These are phyloP conservation scores for Carassius auratus DNA, from an alignment of 2,113 vertebrate genomes.

Conservation along the genomic window DNA sequence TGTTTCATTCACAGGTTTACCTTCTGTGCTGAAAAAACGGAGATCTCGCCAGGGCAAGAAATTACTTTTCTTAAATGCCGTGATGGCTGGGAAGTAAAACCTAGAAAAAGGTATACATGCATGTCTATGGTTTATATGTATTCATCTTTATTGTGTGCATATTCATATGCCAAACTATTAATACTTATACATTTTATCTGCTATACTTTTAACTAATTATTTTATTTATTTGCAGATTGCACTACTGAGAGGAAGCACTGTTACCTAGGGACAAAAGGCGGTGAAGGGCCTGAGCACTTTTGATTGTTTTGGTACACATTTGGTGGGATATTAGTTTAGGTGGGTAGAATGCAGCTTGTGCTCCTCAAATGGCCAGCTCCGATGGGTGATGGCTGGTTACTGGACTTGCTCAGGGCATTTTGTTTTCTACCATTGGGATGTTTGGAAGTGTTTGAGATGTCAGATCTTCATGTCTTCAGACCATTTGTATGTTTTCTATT, in stretches of 20 bases:
- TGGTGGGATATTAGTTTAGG: constrained; percentile 35
- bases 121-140: background rate
- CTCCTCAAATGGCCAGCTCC: constrained; percentile 36
- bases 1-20: constrained; percentile 76
- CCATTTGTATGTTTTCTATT: constrained; percentile 17
- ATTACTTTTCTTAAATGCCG: constrained; percentile 87
- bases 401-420: constrained; percentile 26
- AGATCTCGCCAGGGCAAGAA: constrained; percentile 83
- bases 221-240: constrained; percentile 60
- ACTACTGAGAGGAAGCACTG: constrained; percentile 65
- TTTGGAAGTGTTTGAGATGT: constrained; percentile 20
- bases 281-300: constrained; percentile 67
- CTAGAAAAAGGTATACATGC: constrained; percentile 72
- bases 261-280: constrained; percentile 58
- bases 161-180: no score
- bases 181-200: background rate
- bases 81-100: constrained; percentile 85
- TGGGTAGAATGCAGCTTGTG: constrained; percentile 19
- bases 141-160: background rate
- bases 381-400: constrained; percentile 33
- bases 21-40: constrained; percentile 85
- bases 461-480: background rate
- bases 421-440: constrained; percentile 5
- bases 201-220: background rate
- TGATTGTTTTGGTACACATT: constrained; percentile 49